Conservation (phyloP, 2,888 invertebrate species). For the Melikaiella ostensackeni region DNA sequence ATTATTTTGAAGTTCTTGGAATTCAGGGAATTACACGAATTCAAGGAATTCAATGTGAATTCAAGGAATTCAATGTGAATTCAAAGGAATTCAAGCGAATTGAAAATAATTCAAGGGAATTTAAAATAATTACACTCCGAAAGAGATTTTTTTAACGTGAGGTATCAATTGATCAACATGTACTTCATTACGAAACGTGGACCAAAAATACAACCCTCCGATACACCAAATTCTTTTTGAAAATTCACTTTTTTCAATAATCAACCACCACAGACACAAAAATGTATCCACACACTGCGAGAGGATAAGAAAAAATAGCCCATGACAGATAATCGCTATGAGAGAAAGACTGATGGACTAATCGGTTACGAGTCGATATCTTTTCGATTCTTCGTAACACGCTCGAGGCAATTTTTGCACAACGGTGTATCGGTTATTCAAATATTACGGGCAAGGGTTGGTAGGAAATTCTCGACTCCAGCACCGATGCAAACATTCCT, state of each 20-base stretch:
- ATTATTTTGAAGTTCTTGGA: not conserved
- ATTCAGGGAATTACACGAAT: too few species aligned
- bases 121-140: too few species aligned
- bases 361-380: slow-evolving; percentile 37
- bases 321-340: slow-evolving; percentile 72
- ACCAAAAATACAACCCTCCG: not conserved
- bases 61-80: too few species aligned
- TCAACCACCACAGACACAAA: slow-evolving; percentile 58
- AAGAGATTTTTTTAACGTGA: too few species aligned
- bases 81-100: too few species aligned
- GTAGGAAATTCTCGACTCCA: slow-evolving; percentile 19
- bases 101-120: too few species aligned
- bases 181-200: not conserved
- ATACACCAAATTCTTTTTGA: slow-evolving; percentile 3
- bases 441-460: slow-evolving; percentile 32
- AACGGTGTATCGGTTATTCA: slow-evolving; percentile 34
- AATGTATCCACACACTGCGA: slow-evolving; percentile 50
- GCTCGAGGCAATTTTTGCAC: slow-evolving; percentile 31
- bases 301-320: slow-evolving; percentile 60
- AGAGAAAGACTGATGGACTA: slow-evolving; percentile 74
- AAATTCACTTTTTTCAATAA: slow-evolving; percentile 50
- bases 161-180: not conserved
- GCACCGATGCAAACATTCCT: slow-evolving; percentile 22
- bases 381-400: slow-evolving; percentile 28
- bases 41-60: too few species aligned